These are phyloP conservation scores for Creontiades dilutus DNA, from an alignment of 2,888 invertebrate genomes.

Conservation along the genomic window DNA sequence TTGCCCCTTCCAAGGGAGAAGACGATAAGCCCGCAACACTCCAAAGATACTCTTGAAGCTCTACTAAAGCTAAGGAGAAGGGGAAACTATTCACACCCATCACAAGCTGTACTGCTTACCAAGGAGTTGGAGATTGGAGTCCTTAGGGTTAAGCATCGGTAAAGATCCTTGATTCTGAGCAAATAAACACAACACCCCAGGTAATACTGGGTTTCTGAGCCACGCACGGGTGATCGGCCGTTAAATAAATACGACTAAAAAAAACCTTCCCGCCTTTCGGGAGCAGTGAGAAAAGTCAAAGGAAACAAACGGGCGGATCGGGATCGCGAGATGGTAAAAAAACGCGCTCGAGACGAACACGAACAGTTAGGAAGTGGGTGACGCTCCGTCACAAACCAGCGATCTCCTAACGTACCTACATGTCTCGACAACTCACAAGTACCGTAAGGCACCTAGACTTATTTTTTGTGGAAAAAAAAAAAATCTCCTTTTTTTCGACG, in stretches of 20 bases:
- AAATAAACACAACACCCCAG: too few relatives aligned
- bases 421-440: conserved; percentile 56
- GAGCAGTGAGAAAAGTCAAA: not conserved
- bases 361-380: conserved; percentile 60
- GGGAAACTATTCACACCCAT: too few relatives aligned
- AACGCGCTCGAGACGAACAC: conserved; percentile 33
- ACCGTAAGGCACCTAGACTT: conserved; percentile 65
- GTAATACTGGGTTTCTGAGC: too few relatives aligned
- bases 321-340: conserved; percentile 33
- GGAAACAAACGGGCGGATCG: conserved; percentile 1
- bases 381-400: conserved; percentile 69
- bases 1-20: too few relatives aligned
- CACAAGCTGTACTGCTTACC: too few relatives aligned
- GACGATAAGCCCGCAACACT: too few relatives aligned
- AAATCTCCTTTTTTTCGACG: not conserved
- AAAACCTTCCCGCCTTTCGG: not conserved
- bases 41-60: too few relatives aligned
- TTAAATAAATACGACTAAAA: not conserved
- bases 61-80: too few relatives aligned
- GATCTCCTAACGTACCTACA: conserved; percentile 49
- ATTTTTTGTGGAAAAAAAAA: conserved; percentile 7
- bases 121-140: too few relatives aligned
- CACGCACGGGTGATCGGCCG: too few relatives aligned
- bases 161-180: too few relatives aligned
- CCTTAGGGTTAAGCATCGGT: too few relatives aligned